Percentiles rank a stretch among this genome's conserved stretches.
Evolutionary conservation across 2,113 vertebrate genomes (phyloP).

Genomic region (Felis catus): F.catus_Fca126_mat1.0 CM031417.1:66516001-66516500

Average conservation of each 20-base stretch:
- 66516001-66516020: too few relatives aligned
- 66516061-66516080: neutral
- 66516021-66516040: too few relatives aligned
- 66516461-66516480: conserved; percentile 80
- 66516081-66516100: neutral
- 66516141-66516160: neutral
- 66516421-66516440: conserved; percentile 79
- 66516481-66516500: conserved; percentile 85
- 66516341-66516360: conserved; percentile 80
- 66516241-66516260: conserved; percentile 54
- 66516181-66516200: conserved; percentile 32
- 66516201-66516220: conserved; percentile 17
- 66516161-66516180: neutral
- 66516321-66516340: conserved; percentile 81
- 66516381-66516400: conserved; percentile 81
- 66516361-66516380: conserved; percentile 79
- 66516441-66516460: conserved; percentile 84
- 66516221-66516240: conserved; percentile 22
- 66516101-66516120: neutral
- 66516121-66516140: neutral
- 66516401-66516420: conserved; percentile 81
- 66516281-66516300: conserved; percentile 78
- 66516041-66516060: too few relatives aligned
- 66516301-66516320: conserved; percentile 67
- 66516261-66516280: conserved; percentile 71